These are phyloP conservation scores for Troides oblongomaculatus DNA, from an alignment of 2,888 invertebrate species.

Conservation along the genomic window DNA sequence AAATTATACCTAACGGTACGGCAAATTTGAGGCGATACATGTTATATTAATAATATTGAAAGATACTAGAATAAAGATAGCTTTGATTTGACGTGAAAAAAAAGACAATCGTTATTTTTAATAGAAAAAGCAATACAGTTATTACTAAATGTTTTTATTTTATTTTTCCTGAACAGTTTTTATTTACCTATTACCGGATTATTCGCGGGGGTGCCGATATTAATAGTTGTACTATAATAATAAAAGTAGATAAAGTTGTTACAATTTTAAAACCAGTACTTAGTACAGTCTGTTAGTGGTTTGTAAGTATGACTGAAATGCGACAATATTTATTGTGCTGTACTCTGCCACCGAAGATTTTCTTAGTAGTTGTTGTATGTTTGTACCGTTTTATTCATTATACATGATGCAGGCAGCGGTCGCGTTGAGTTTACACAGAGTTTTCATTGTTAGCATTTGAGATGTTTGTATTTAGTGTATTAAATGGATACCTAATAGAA, in stretches of 20 bases:
- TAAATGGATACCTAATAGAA: constrained; percentile 32
- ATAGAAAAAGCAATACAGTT: too few relatives aligned
- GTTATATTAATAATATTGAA: too few relatives aligned
- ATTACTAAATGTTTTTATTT: too few relatives aligned
- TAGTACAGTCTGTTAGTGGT: constrained; percentile 58
- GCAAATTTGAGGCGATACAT: too few relatives aligned
- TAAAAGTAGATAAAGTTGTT: constrained; percentile 40
- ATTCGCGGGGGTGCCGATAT: constrained; percentile 1
- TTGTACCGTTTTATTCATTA: constrained; percentile 30
- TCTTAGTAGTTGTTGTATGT: constrained; percentile 30
- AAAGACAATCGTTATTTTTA: too few relatives aligned
- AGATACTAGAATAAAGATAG: too few relatives aligned
- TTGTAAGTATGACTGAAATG: constrained; percentile 66
- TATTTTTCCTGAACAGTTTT: too few relatives aligned
- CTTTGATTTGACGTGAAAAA: too few relatives aligned
- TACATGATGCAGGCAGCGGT: constrained; percentile 33
- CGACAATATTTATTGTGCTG: constrained; percentile 74
- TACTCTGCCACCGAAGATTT: constrained; percentile 54
- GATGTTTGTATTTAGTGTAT: constrained; percentile 45
- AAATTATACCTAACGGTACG: too few relatives aligned
- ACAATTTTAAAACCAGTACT: constrained; percentile 50
- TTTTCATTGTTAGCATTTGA: constrained; percentile 57
- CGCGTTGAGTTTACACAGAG: constrained; percentile 47
- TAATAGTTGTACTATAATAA: constrained; percentile 25
- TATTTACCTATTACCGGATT: not conserved